Conservation (phyloP, 1,140 invertebrate species). For the Sitobion miscanthi region DNA sequence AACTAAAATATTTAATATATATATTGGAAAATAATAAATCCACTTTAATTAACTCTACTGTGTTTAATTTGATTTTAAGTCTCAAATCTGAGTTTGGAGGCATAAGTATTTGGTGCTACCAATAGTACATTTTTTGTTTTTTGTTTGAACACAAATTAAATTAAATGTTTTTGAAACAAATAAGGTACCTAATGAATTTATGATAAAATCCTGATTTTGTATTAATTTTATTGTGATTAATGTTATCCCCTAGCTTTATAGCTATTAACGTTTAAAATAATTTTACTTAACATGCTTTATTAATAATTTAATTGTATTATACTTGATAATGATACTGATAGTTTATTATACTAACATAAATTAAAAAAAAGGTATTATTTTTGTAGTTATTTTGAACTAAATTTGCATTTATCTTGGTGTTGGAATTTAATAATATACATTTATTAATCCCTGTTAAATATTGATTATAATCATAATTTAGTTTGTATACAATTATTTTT, state of each 20-base stretch:
- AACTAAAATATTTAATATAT: neutral
- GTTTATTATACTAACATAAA: slow-evolving; percentile 31
- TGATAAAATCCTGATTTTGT: neutral
- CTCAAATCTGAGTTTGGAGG: neutral
- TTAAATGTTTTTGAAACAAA: neutral
- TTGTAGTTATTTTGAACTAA: neutral
- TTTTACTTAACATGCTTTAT: slow-evolving; percentile 34
- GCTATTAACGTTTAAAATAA: neutral
- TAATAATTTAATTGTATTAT: slow-evolving; percentile 16
- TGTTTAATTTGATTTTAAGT: neutral
- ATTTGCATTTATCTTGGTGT: slow-evolving; percentile 29
- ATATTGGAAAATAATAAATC: neutral
- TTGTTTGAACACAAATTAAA: neutral
- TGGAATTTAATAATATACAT: neutral
- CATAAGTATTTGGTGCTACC: neutral
- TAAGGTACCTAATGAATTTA: neutral
- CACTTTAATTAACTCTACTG: neutral
- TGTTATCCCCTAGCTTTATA: neutral
- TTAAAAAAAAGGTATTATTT: neutral
- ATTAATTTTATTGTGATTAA: neutral
- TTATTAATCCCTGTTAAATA: neutral
- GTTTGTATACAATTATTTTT: neutral
- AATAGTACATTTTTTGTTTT: neutral
- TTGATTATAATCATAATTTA: neutral
- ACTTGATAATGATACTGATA: neutral